Percentiles rank a stretch among this genome's conserved stretches.
Evolutionary conservation across 2,888 invertebrate genomes (phyloP).

Genomic region (Eudasyphora cyanicolor): DNA sequence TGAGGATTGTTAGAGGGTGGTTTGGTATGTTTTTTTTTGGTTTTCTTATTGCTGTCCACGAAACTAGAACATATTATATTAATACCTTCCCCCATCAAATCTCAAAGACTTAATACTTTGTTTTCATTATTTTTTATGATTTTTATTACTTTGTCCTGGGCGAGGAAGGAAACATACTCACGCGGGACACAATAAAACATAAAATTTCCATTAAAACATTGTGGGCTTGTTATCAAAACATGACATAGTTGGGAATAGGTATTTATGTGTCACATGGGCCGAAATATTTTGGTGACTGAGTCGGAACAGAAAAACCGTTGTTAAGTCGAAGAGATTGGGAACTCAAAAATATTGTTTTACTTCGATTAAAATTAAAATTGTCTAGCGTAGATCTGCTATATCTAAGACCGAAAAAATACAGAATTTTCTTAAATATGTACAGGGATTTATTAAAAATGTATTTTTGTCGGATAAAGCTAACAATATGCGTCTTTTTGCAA

Average conservation of each 20-base stretch:
- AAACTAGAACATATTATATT: not conserved
- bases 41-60: not conserved
- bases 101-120: conserved; percentile 56
- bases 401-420: too few relatives aligned
- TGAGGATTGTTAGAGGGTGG: conserved; percentile 34
- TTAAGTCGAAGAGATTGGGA: too few relatives aligned
- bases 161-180: not conserved
- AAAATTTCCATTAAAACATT: conserved; percentile 58
- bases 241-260: conserved; percentile 10
- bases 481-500: too few relatives aligned
- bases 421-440: too few relatives aligned
- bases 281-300: too few relatives aligned
- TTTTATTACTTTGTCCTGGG: conserved; percentile 44
- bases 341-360: too few relatives aligned
- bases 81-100: not conserved
- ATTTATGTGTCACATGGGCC: not conserved
- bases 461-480: too few relatives aligned
- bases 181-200: conserved; percentile 39
- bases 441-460: too few relatives aligned
- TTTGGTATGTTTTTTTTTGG: not conserved
- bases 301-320: too few relatives aligned
- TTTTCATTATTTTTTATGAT: conserved; percentile 64
- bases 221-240: conserved; percentile 28
- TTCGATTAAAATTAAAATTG: too few relatives aligned
- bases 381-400: too few relatives aligned